phyloP scores from a whole-genome alignment of 2,113 vertebrate genomes.

The Amphilophus citrinellus region DNA sequence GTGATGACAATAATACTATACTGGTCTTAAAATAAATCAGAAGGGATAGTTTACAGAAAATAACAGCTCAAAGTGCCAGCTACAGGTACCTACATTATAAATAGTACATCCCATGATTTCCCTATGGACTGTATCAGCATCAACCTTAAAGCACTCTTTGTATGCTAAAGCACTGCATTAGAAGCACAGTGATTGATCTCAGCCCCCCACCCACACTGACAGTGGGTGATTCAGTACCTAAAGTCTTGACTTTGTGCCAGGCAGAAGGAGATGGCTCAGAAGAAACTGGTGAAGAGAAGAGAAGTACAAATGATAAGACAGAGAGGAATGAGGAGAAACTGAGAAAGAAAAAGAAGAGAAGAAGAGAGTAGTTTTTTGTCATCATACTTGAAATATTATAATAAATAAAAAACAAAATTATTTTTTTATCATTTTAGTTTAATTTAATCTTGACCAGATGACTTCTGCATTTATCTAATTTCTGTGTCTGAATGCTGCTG shows the following conservation, averaged over 20 bases:
- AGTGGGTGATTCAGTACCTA: slow-evolving; percentile 61
- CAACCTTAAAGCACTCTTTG: slow-evolving; percentile 67
- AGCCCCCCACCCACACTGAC: slow-evolving; percentile 62
- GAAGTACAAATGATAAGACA: background rate
- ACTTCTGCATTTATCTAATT: background rate
- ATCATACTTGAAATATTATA: background rate
- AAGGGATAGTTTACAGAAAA: slow-evolving; percentile 26
- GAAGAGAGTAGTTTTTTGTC: background rate
- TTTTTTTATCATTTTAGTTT: background rate
- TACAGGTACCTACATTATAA: slow-evolving; percentile 50
- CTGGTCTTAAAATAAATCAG: slow-evolving; percentile 10
- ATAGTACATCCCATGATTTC: slow-evolving; percentile 70
- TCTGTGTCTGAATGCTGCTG: background rate
- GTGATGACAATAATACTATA: slow-evolving; percentile 18
- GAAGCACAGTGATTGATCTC: slow-evolving; percentile 66
- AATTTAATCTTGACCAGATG: background rate
- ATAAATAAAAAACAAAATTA: background rate
- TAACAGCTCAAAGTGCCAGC: slow-evolving; percentile 17
- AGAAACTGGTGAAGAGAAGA: slow-evolving; percentile 12
- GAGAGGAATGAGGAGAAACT: background rate
- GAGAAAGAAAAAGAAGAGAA: background rate
- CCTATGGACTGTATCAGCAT: slow-evolving; percentile 61
- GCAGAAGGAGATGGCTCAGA: slow-evolving; percentile 14
- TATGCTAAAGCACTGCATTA: slow-evolving; percentile 70
- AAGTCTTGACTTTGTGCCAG: slow-evolving; percentile 58